Evolutionary conservation across 2,113 vertebrate species (phyloP), one percentile per base, ranked within the genome.

Genomic region (Lycocorax pyrrhopterus): DNA sequence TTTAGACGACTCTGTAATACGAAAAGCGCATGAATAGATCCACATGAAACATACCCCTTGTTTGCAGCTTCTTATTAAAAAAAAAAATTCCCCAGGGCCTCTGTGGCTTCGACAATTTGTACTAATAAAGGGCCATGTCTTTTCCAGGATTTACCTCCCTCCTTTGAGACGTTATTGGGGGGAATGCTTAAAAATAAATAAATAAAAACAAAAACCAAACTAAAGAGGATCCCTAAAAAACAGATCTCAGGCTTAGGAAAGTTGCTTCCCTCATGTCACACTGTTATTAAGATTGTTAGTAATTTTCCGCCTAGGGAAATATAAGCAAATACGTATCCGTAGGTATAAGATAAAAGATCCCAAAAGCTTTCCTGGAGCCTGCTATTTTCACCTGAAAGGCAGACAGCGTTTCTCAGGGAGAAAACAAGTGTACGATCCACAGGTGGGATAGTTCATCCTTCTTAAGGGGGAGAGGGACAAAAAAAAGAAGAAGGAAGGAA

Each of bases 351-450:
- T 81, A 76, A 90, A 93, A 95, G 82, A 73, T 59, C 30, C 80
- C 59, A 46, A 63, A 85, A 83, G 58, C 14, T 76, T 83, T 91
- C 51, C 58, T 6, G 46, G 29, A 93, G 87, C 39, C 74, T 79
- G 22, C 27, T 93, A 79, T 89, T 94, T 90, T 89, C 90, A 78
- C 80, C 90, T 78, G 85, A 86, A 89, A 84, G 76, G 39, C 39
- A 62, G 67, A 52, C 68, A 39, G 26, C 5, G n/a, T 63, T 96
- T 83, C 90, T 91, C 66, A 77, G 88, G 73, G 51, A 35, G 47
- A 94, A 56, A 93, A 81, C 59, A 95, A 90, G 33, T 86, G 88
- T 60, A 39, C 9, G 10, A 95, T 94, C 94, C 83, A 96, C 93
- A 94, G 90, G 93, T 95, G 92, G 92, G 87, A 86, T 9, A 59